Conservation (phyloP, 2,113 vertebrate species). For the Cinclus cinclus region DNA sequence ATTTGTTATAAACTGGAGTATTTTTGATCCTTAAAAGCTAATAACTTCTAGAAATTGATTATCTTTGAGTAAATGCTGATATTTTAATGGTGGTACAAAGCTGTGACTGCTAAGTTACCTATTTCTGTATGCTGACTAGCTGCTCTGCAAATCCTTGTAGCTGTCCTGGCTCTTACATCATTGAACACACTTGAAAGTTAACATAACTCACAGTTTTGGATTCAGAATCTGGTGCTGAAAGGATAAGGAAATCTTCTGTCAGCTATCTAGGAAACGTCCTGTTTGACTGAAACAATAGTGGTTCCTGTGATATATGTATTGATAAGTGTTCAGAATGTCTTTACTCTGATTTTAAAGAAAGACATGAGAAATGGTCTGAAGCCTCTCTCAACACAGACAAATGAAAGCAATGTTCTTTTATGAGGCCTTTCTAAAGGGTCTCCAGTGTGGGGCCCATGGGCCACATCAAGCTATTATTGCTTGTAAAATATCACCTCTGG, state of each 20-base stretch:
- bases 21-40: background rate
- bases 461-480: background rate
- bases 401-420: background rate
- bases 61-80: background rate
- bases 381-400: background rate
- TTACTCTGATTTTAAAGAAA: background rate
- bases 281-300: background rate
- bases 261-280: background rate
- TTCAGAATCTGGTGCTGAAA: background rate
- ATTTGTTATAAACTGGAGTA: background rate
- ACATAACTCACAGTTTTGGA: background rate
- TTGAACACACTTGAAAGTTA: background rate
- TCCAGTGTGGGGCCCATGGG: background rate
- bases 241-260: background rate
- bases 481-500: background rate
- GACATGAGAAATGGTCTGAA: background rate
- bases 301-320: background rate
- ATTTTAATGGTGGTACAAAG: background rate
- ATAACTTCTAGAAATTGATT: background rate
- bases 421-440: background rate
- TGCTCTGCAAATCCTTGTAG: background rate
- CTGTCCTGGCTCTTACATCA: background rate
- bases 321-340: background rate
- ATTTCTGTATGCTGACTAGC: background rate
- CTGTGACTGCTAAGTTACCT: background rate